These are phyloP conservation scores for Zaprionus nigranus DNA, from an alignment of 1,140 invertebrate species.

Conservation along the genomic window DNA sequence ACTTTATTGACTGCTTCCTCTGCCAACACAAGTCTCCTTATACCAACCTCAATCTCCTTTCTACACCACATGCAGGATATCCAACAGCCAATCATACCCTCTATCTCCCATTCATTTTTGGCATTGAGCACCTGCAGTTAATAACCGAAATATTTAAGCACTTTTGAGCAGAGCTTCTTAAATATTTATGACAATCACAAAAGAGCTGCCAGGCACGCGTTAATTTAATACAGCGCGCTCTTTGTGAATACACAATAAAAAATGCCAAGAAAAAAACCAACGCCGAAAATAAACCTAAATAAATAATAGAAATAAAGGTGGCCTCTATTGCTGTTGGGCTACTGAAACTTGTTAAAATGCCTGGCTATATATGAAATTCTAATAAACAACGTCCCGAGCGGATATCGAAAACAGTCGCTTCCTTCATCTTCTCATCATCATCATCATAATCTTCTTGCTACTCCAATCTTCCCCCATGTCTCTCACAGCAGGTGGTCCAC, in stretches of 20 bases:
- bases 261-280: not conserved
- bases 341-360: constrained; percentile 74
- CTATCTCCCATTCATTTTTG: not conserved
- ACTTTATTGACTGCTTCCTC: too few relatives aligned
- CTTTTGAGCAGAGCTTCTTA: constrained; percentile 27
- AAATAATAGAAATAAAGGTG: constrained; percentile 12
- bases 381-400: constrained; percentile 71
- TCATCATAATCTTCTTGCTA: not conserved
- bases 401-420: constrained; percentile 13
- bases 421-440: constrained; percentile 4
- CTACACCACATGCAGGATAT: not conserved
- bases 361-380: constrained; percentile 64
- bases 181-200: constrained; percentile 53
- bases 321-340: constrained; percentile 47
- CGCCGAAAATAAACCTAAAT: constrained; percentile 7
- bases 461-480: not conserved
- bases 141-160: constrained; percentile 43
- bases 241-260: constrained; percentile 30
- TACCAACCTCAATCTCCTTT: too few relatives aligned
- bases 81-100: not conserved
- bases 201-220: constrained; percentile 44
- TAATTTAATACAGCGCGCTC: constrained; percentile 33
- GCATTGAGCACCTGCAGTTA: constrained; percentile 38
- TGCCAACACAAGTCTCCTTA: too few relatives aligned
- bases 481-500: constrained; percentile 61